Conservation (phyloP, 2,113 vertebrate genomes). For the Peromyscus maniculatus region DNA sequence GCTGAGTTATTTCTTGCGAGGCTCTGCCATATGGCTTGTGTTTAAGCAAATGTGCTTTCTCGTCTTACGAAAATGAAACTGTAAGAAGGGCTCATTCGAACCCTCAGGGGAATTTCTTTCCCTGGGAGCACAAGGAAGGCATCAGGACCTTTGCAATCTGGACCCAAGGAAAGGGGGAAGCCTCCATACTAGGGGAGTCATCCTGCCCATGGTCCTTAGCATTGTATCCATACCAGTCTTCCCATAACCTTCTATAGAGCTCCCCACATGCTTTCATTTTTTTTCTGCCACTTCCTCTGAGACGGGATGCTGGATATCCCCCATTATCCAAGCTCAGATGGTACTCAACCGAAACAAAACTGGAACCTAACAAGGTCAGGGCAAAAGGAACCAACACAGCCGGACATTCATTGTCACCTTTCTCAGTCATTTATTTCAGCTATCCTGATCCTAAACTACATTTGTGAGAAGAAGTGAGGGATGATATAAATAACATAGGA, state of each 20-base stretch:
- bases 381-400: neutral
- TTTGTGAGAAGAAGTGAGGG: neutral
- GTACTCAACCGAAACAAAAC: neutral
- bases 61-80: neutral
- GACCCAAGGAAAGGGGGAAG: no score
- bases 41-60: constrained; percentile 39
- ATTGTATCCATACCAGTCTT: neutral
- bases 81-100: neutral
- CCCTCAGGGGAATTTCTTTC: neutral
- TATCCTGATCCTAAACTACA: neutral
- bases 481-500: neutral
- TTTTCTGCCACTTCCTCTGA: neutral
- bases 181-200: no score
- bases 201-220: no score
- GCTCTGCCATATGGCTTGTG: constrained; percentile 53
- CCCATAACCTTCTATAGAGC: fast-evolving
- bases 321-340: neutral
- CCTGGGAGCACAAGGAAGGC: neutral
- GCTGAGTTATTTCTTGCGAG: neutral
- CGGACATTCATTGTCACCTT: neutral
- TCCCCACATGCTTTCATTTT: neutral
- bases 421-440: neutral
- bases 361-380: neutral
- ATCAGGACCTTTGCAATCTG: neutral
- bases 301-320: neutral